These are phyloP conservation scores for Frankliniella fusca DNA, from an alignment of 2,888 invertebrate species.

Conservation along the genomic window DNA sequence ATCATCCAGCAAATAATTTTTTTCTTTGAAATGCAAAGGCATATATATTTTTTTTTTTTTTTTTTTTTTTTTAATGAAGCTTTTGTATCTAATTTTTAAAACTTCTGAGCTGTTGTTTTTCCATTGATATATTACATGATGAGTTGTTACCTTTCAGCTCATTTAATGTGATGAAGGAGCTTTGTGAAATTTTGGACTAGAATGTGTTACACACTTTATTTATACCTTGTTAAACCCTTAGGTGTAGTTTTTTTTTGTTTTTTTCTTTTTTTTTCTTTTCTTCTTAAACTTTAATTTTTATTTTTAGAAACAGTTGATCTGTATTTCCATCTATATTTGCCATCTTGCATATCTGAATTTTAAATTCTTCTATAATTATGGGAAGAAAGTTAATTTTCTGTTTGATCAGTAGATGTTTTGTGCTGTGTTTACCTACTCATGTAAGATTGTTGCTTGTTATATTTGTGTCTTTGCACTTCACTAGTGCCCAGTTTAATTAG, in stretches of 20 bases:
- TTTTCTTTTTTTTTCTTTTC: background rate
- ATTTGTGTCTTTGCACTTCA: background rate
- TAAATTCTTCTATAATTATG: no score
- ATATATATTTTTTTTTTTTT: background rate
- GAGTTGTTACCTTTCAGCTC: no score
- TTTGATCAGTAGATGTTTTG: background rate
- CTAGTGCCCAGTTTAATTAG: background rate
- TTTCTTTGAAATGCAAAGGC: background rate
- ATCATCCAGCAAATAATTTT: background rate
- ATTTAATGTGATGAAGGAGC: no score
- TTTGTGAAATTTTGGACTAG: no score
- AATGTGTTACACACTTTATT: no score
- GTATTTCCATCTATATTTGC: background rate
- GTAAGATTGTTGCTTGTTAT: conserved; percentile 17
- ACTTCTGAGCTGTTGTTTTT: no score
- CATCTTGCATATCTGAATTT: background rate
- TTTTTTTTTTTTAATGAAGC: no score
- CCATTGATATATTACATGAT: no score
- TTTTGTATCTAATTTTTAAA: no score
- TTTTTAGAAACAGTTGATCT: background rate
- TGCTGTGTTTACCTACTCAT: conserved; percentile 2
- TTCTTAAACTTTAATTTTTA: background rate
- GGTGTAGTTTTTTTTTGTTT: background rate
- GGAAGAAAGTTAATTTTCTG: no score
- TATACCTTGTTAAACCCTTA: no score